Evolutionary conservation across 1,140 invertebrate species (phyloP), one percentile per base, ranked within the genome.

Genomic region (Lerema accius): DNA sequence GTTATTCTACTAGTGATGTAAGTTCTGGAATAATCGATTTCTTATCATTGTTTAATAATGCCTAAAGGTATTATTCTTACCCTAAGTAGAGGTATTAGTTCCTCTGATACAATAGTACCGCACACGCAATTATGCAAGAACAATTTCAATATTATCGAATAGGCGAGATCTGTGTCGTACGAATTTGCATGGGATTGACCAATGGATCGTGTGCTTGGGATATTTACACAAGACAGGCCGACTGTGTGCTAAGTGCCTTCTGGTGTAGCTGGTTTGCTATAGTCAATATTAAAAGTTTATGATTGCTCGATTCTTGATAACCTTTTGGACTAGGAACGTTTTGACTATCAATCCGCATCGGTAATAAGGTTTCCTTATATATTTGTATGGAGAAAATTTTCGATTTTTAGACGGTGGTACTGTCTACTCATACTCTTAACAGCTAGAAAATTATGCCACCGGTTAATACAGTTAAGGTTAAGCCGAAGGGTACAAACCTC

Each of bases 171-270:
- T 82, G 71, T 82, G 75, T 73, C 75, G 78, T 59, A 76, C 60
- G 62, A 78, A 87, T 87, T 87, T 85, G 74, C 80, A 87, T 82
- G 65, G 62, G 64, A 46, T 85, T 85, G 78, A 75, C 75, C 78
- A 80, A 80, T 14, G 23, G 45, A 42, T 63, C 63, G 62, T 67
- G 28, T 75, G 67, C 71, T 66, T 69, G 69, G 59, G 65, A 32
- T 68, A 63, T 73, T 67, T 67, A 65, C 71, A 58, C 63, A 62
- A 40, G 58, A 35, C 48, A 32, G 28, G 48, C 59, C 55, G 58
- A 14, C 48, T 43, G 64, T 50, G 55, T 65, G 63, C 55, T 65
- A 65, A 65, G 63, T 65, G 63, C 55, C 55, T 65, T 65, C 46
- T 39, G 63, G 32, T 53, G 63, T 53, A 59, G 63, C 23, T 23